A percentile compares a stretch with the other conserved stretches of the same genome.
phyloP scores from a whole-genome alignment of 2,888 invertebrate species.

The Coronaproctus castanopsis region DNA sequence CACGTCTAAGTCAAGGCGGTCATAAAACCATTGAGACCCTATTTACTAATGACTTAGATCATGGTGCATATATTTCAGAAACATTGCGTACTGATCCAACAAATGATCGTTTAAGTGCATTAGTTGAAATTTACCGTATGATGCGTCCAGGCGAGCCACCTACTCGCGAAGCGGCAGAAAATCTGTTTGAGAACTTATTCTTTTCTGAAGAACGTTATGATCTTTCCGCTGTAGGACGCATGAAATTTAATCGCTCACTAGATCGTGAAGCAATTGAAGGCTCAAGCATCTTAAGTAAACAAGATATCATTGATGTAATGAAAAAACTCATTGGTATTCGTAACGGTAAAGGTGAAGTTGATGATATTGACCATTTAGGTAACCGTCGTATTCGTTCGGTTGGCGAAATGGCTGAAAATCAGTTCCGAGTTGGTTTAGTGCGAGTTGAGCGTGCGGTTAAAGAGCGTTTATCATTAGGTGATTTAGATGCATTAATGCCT shows the following conservation, averaged over 20 bases:
- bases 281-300: neutral
- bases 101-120: neutral
- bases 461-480: conserved; percentile 1
- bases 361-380: conserved; percentile 9
- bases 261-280: neutral
- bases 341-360: conserved; percentile 1
- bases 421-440: conserved; percentile 5
- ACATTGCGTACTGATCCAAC: neutral
- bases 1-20: no score
- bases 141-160: conserved; percentile 1
- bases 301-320: conserved; percentile 1
- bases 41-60: neutral
- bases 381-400: conserved; percentile 5
- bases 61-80: neutral
- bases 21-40: neutral
- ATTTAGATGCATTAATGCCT: conserved; percentile 1
- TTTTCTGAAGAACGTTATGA: conserved; percentile 1
- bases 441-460: neutral
- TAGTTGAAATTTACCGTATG: conserved; percentile 1
- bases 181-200: conserved; percentile 1
- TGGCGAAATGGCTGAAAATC: conserved; percentile 3
- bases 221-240: neutral
- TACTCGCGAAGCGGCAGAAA: neutral
- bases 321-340: neutral
- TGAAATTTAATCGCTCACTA: neutral